Conservation (phyloP, 2,797 vertebrate species). For the Melopsittacus undulatus region DNA sequence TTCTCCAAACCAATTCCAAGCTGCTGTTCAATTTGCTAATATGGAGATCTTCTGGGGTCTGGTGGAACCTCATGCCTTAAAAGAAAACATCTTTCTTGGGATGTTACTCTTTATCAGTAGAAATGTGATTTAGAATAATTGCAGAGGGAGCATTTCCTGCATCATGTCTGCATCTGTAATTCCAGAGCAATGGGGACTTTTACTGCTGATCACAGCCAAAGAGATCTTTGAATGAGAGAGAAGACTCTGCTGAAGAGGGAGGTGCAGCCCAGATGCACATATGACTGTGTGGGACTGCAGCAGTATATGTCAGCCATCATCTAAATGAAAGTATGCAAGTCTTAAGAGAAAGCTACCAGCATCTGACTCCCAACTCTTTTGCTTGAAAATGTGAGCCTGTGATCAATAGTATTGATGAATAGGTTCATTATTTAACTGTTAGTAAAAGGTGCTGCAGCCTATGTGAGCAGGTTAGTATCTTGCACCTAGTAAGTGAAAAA, state of each 20-base stretch:
- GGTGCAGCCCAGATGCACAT: neutral
- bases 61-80: neutral
- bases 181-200: neutral
- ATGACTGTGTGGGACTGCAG: neutral
- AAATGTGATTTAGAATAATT: neutral
- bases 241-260: accelerated
- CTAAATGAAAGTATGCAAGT: accelerated
- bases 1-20: neutral
- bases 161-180: neutral
- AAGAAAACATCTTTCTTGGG: neutral
- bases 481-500: neutral
- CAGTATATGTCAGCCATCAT: neutral
- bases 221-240: neutral
- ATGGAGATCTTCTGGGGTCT: neutral
- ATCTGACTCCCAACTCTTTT: neutral
- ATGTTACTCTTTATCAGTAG: neutral
- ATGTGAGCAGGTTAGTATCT: neutral
- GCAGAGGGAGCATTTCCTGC: neutral
- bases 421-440: neutral
- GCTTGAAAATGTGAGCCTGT: neutral
- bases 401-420: neutral
- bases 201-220: neutral
- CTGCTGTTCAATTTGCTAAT: neutral
- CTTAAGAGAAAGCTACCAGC: neutral
- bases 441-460: neutral